A percentile compares a stretch with the other conserved stretches of the same genome.
phyloP scores from a whole-genome alignment of 2,888 invertebrate species.

The Hirtodrosophila alboralis region DNA sequence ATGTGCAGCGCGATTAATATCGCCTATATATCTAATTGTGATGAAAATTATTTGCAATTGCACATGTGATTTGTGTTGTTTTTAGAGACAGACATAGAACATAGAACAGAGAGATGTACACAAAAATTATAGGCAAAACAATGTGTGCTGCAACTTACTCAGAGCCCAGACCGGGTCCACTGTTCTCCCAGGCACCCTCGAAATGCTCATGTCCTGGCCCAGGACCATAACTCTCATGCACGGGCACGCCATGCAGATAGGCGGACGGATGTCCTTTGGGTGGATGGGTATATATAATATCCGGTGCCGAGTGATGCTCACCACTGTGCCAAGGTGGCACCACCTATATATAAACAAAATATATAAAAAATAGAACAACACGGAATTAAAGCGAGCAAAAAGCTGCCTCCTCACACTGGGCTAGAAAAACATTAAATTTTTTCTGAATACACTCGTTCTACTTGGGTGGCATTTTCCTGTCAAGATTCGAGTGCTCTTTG shows the following conservation, averaged over 20 bases:
- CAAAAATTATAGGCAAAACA: constrained; percentile 11
- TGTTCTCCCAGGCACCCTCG: constrained; percentile 86
- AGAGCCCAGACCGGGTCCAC: constrained; percentile 87
- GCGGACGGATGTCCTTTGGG: constrained; percentile 82
- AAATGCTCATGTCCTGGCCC: constrained; percentile 84
- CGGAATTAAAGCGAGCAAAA: neutral
- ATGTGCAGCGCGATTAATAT: constrained; percentile 87
- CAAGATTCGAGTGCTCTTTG: constrained; percentile 25
- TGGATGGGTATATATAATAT: constrained; percentile 82
- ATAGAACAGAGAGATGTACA: constrained; percentile 44
- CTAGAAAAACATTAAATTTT: constrained; percentile 12
- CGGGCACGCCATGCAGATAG: constrained; percentile 81
- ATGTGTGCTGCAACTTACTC: constrained; percentile 85
- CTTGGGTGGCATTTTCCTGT: constrained; percentile 31
- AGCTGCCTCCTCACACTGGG: no score
- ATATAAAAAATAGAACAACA: neutral
- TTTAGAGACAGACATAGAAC: constrained; percentile 56
- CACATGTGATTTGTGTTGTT: constrained; percentile 19
- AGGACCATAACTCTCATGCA: constrained; percentile 78
- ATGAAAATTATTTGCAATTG: constrained; percentile 27
- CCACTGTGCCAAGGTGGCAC: constrained; percentile 81
- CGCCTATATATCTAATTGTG: constrained; percentile 85
- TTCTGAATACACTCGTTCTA: constrained; percentile 17
- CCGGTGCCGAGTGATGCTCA: constrained; percentile 78
- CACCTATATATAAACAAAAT: constrained; percentile 60